Evolutionary conservation across 92 coral and sea anemone species (phyloP), one percentile per base, ranked within the genome.

Genomic region (Blastomussa wellsi): DNA sequence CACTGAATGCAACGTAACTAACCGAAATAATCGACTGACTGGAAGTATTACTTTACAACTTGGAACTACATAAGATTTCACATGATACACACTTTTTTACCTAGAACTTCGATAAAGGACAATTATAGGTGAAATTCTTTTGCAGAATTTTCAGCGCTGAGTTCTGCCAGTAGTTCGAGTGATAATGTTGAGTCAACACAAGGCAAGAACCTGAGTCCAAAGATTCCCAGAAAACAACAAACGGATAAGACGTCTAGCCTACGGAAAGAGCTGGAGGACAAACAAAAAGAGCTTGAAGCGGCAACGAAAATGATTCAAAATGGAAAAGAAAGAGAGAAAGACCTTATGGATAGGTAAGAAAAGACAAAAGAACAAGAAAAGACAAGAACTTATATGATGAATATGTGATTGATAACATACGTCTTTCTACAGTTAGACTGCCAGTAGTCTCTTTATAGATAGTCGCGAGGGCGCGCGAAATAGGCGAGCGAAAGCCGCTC

Each of bases 261-360:
- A 11, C 88, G 78, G 36, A 88, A 79, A 74, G 89, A 89, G 84
- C 86, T 95, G 17, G 90, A 84, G 31, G 76, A 79, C 16, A 95
- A 87, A 86, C 89, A 95, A n/a, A 92, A 86, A 31, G 95, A 95
- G 42, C 94, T 96, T 57, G 86, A 92, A 42, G 80, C 82, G 62
- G 94, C 99, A 29, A 90, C 92, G 65, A 83, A 89, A 75, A 87
- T 78, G 81, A 90, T 94, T 12, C 90, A 87, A 47, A 87, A 86
- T 15, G 84, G 94, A 81, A 87, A 77, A 76, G 82, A 87, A 68
- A 88, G 94, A 70, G 99, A 96, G 84, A 86, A 84, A 78, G 90
- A 88, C 77, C 81, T 96, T 77, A 84, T 91, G 69, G 93, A 91
- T 28, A 96, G 94, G 99, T 96, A 86, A 82, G 85, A 60, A 7